These are phyloP conservation scores for Planococcus citri DNA, from an alignment of 1,140 invertebrate genomes.

Conservation along the genomic window DNA sequence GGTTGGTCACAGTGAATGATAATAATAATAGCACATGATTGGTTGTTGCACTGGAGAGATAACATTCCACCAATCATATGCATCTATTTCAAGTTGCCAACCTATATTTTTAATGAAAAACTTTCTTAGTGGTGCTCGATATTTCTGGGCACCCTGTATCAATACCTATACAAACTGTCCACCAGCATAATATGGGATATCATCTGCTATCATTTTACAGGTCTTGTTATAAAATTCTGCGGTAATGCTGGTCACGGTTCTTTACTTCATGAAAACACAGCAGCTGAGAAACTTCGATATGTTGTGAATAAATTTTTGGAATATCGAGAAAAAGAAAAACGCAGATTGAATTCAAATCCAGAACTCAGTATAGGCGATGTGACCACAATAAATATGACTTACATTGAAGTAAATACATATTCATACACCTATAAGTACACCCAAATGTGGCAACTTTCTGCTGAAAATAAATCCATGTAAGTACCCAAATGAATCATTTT, in stretches of 20 bases:
- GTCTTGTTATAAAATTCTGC: conserved; percentile 51
- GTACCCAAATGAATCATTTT: no score
- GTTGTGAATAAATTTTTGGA: conserved; percentile 66
- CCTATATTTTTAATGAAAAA: background rate
- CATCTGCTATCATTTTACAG: no score
- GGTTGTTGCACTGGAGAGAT: no score
- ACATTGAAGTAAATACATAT: conserved; percentile 46
- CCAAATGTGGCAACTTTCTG: no score
- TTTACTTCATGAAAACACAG: conserved; percentile 60
- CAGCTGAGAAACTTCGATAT: conserved; percentile 67
- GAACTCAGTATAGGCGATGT: conserved; percentile 65
- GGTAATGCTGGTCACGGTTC: conserved; percentile 84
- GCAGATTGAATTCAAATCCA: conserved; percentile 48
- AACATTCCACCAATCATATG: no score
- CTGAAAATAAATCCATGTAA: background rate
- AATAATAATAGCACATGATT: no score
- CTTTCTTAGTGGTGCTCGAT: no score
- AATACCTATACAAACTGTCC: no score
- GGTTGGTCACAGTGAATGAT: no score
- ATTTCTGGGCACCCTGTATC: no score
- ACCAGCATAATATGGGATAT: no score
- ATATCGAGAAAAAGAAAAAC: conserved; percentile 51
- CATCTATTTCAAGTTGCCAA: background rate
- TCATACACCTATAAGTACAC: no score
- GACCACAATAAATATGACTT: conserved; percentile 76